Conservation (phyloP, 2,113 vertebrate species). For the Callochromis pleurospilus region DNA sequence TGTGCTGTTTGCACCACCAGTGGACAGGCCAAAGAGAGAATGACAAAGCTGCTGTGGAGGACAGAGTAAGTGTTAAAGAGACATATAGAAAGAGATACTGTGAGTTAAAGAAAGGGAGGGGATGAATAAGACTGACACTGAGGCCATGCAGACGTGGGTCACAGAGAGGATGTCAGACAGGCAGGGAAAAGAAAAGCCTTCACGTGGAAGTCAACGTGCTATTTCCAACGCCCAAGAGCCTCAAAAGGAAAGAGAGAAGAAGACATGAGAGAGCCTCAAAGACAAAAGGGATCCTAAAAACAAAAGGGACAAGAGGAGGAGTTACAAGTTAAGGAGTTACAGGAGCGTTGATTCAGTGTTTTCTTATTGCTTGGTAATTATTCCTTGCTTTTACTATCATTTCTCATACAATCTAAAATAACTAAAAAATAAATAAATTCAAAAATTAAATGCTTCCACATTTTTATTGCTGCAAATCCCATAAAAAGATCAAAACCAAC, state of each 20-base stretch:
- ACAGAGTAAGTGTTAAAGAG: background rate
- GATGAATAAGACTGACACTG: constrained; percentile 17
- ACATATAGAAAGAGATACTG: background rate
- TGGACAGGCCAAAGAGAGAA: background rate
- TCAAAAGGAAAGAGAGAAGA: background rate
- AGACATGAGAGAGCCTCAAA: background rate
- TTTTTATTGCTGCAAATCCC: background rate
- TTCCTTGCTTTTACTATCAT: background rate
- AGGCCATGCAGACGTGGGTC: constrained; percentile 28
- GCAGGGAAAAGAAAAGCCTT: background rate
- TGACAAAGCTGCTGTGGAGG: background rate
- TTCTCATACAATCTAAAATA: background rate
- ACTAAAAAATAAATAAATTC: background rate
- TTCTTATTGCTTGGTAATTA: background rate
- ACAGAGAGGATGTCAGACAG: constrained; percentile 13
- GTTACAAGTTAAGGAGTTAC: background rate
- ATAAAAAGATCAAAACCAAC: background rate
- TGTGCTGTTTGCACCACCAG: background rate
- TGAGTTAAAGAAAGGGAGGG: background rate
- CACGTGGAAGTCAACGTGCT: constrained; percentile 59
- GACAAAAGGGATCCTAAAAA: background rate
- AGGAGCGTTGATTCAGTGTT: background rate
- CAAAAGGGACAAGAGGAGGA: background rate
- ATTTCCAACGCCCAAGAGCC: background rate
- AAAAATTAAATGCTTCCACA: background rate